Conservation (phyloP, 1,140 invertebrate species). For the Frieseomelitta varia region DNA sequence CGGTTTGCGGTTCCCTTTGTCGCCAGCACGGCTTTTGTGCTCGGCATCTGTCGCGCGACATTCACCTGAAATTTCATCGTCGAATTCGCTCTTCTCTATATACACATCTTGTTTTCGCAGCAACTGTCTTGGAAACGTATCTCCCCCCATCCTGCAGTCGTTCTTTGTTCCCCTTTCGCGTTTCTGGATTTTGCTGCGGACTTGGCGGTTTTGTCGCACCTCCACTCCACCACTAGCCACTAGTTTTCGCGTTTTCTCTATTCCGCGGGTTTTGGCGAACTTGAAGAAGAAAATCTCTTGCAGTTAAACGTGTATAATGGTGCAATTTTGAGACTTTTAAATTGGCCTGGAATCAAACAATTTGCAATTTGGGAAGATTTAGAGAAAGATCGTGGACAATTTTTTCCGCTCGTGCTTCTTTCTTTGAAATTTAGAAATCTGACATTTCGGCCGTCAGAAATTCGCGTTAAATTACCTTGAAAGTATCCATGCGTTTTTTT, state of each 20-base stretch:
- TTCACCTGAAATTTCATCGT: slow-evolving; percentile 34
- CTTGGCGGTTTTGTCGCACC: not conserved
- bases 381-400: too few species aligned
- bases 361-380: too few species aligned
- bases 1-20: slow-evolving; percentile 22
- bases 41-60: slow-evolving; percentile 7
- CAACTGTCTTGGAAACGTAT: slow-evolving; percentile 18
- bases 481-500: too few species aligned
- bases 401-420: too few species aligned
- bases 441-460: too few species aligned
- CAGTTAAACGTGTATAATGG: too few species aligned
- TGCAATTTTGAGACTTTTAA: too few species aligned
- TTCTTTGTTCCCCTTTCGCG: not conserved
- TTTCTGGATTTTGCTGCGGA: not conserved
- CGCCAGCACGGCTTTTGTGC: slow-evolving; percentile 14
- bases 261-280: not conserved
- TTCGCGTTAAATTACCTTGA: too few species aligned
- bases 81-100: not conserved
- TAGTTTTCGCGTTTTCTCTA: too few species aligned
- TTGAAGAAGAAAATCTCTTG: not conserved
- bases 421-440: too few species aligned
- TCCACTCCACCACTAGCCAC: too few species aligned
- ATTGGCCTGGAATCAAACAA: too few species aligned
- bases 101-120: not conserved
- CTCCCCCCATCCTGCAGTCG: not conserved